Percentiles rank a stretch among this genome's conserved stretches.
phyloP scores from a whole-genome alignment of 2,113 vertebrate genomes.

The Solea solea region DNA sequence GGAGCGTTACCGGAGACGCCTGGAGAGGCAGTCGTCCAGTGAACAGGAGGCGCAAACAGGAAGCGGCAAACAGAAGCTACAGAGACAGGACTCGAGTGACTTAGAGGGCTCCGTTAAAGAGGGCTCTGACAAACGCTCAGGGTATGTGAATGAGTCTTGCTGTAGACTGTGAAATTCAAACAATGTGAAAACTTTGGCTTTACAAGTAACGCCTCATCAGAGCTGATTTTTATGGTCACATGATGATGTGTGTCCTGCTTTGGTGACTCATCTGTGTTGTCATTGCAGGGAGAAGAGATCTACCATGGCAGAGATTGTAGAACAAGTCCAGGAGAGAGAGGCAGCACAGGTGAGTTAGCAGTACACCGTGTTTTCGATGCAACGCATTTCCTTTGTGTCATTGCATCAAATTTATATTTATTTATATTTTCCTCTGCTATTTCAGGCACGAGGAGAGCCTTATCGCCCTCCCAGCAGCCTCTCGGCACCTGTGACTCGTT shows the following conservation, averaged over 20 bases:
- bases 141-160: constrained; percentile 60
- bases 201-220: constrained; percentile 24
- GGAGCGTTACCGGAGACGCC: constrained; percentile 80
- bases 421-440: neutral
- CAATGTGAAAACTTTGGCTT: constrained; percentile 17
- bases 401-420: constrained; percentile 3
- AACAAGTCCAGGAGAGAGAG: constrained; percentile 93
- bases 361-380: neutral
- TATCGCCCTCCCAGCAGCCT: constrained; percentile 87
- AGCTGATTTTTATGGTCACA: constrained; percentile 14
- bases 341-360: constrained; percentile 75
- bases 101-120: constrained; percentile 85
- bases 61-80: constrained; percentile 81
- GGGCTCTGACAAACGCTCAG: constrained; percentile 80
- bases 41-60: constrained; percentile 80
- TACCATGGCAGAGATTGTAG: constrained; percentile 93
- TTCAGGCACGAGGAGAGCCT: constrained; percentile 78
- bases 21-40: constrained; percentile 84
- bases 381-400: neutral
- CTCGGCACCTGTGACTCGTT: constrained; percentile 87
- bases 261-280: constrained; percentile 36
- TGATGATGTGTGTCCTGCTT: constrained; percentile 31
- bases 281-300: constrained; percentile 83
- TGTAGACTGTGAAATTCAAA: constrained; percentile 8
- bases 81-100: constrained; percentile 91